Evolutionary conservation across 35 echinoderm and acorn worm genomes (phyloP).

Genomic region (Amphiura filiformis): DNA sequence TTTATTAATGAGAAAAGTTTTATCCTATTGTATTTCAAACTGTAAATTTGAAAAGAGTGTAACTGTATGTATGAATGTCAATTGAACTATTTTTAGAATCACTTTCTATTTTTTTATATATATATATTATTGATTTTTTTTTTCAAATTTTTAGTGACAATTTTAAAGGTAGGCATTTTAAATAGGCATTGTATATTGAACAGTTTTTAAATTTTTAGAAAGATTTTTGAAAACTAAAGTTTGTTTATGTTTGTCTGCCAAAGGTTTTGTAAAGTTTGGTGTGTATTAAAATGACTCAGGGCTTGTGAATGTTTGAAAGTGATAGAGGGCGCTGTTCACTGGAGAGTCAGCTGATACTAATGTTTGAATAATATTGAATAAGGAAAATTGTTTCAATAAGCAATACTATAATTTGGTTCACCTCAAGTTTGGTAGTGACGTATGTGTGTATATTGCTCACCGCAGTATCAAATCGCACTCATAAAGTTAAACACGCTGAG

Average conservation of each 20-base stretch:
- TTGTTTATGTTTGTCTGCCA: not conserved
- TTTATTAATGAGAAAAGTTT: no score
- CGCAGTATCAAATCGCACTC: no score
- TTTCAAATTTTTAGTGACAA: not conserved
- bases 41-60: not conserved
- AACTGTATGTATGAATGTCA: not conserved
- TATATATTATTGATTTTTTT: not conserved
- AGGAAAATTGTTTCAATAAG: no score
- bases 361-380: no score
- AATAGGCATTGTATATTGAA: not conserved
- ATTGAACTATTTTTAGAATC: not conserved
- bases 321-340: not conserved
- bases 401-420: no score
- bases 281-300: not conserved
- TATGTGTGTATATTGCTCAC: no score
- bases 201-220: not conserved
- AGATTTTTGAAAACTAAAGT: not conserved
- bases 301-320: not conserved
- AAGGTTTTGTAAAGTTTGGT: not conserved
- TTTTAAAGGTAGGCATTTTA: not conserved
- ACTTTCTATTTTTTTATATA: not conserved
- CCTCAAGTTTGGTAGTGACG: no score
- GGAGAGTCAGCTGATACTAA: no score
- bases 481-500: no score
- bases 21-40: not conserved